A percentile compares a stretch with the other conserved stretches of the same genome.
Evolutionary conservation across 2,888 invertebrate genomes (phyloP).

Genomic region (Leptinotarsa juncta): DNA sequence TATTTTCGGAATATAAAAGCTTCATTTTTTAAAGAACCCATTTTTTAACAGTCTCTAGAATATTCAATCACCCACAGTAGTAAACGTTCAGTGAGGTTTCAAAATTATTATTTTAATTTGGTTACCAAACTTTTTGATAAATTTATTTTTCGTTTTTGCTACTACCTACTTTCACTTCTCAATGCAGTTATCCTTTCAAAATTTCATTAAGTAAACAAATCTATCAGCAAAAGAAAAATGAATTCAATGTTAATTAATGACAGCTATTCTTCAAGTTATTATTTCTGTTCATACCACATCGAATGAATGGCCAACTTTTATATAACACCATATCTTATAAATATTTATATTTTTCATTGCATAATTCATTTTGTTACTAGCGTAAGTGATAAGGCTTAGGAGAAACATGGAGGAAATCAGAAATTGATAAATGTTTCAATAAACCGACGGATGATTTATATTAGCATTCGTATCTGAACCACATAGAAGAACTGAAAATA

Average conservation of each 20-base stretch:
- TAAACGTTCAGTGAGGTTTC: no score
- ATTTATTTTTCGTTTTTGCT: neutral
- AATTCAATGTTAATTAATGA: neutral
- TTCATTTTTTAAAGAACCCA: no score
- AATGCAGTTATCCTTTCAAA: neutral
- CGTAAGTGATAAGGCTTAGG: neutral
- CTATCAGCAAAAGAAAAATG: neutral
- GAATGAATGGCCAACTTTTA: slow-evolving; percentile 8
- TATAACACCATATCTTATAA: slow-evolving; percentile 7
- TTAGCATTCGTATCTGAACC: no score
- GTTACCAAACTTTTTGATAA: no score
- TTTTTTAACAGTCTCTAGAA: no score
- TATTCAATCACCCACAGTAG: no score
- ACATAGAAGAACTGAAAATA: no score
- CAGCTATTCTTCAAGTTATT: neutral
- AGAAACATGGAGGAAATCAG: neutral
- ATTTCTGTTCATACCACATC: neutral
- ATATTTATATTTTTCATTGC: slow-evolving; percentile 17
- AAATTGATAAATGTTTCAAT: no score
- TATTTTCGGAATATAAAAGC: no score
- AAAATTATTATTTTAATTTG: no score
- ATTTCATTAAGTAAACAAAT: neutral
- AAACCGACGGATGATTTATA: no score
- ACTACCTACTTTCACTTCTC: slow-evolving; percentile 8
- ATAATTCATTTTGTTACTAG: slow-evolving; percentile 8